These are phyloP conservation scores for Pseudoips prasinana DNA, from an alignment of 2,888 invertebrate species.

Conservation along the genomic window DNA sequence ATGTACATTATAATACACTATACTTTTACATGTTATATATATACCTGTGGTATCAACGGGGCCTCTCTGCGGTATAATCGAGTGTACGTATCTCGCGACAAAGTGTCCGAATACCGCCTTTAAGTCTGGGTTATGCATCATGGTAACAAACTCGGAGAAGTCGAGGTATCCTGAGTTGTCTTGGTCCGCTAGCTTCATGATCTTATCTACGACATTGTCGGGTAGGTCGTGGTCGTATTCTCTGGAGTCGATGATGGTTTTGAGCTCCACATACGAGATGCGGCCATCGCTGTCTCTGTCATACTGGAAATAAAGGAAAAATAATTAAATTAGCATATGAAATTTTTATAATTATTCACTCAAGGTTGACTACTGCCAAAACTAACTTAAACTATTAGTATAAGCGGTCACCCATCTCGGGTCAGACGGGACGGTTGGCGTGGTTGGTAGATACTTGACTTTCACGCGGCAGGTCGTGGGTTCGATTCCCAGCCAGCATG, in stretches of 20 bases:
- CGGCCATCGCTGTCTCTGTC: constrained; percentile 87
- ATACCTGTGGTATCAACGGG: constrained; percentile 76
- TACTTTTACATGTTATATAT: no score
- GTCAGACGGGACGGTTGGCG: no score
- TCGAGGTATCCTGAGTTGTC: constrained; percentile 85
- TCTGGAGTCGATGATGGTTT: constrained; percentile 81
- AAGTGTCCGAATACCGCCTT: constrained; percentile 85
- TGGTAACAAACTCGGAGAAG: constrained; percentile 87
- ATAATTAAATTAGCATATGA: no score
- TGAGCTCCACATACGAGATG: constrained; percentile 85
- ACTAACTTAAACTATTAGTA: no score
- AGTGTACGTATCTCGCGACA: constrained; percentile 82
- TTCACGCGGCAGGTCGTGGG: no score
- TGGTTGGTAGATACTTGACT: no score
- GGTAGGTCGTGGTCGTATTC: constrained; percentile 87
- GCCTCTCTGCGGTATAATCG: constrained; percentile 79
- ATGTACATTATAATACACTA: no score
- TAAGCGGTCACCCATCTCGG: no score
- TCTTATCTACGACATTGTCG: constrained; percentile 84
- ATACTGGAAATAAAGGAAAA: constrained; percentile 75
- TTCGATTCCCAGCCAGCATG: no score
- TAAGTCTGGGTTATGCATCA: constrained; percentile 84
- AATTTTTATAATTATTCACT: no score
- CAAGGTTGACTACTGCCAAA: no score
- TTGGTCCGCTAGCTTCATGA: constrained; percentile 84